These are phyloP conservation scores for Elgaria multicarinata DNA, from an alignment of 2,113 vertebrate species.

Conservation along the genomic window DNA sequence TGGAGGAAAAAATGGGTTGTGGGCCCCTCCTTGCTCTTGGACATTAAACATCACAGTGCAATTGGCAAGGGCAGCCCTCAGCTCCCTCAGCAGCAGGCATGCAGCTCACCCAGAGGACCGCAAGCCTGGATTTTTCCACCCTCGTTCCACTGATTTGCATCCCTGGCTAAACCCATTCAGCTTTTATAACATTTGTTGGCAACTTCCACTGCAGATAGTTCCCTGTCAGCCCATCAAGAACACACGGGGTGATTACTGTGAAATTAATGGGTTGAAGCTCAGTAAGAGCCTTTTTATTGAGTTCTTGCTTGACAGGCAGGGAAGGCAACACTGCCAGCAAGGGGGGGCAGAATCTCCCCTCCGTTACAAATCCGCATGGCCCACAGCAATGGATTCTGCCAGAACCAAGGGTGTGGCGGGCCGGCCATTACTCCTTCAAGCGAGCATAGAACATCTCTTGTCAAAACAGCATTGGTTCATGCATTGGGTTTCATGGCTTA, in stretches of 20 bases:
- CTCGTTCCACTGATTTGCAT: neutral
- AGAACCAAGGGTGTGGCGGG: rapidly evolving
- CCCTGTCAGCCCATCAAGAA: conserved; percentile 68
- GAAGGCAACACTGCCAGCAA: conserved; percentile 44
- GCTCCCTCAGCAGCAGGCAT: neutral
- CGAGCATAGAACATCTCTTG: no score
- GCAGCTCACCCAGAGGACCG: rapidly evolving
- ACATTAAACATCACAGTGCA: conserved; percentile 5
- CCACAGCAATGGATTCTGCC: neutral
- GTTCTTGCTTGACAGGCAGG: conserved; percentile 60
- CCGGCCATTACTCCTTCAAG: rapidly evolving
- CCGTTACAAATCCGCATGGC: neutral
- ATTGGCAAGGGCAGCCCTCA: neutral
- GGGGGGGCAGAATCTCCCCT: conserved; percentile 35
- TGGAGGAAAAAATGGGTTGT: neutral
- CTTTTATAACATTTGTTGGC: conserved; percentile 65
- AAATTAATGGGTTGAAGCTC: conserved; percentile 75
- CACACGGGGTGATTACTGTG: conserved; percentile 74
- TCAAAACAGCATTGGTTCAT: neutral
- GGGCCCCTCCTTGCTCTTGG: neutral
- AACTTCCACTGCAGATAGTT: conserved; percentile 74
- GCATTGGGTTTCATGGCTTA: neutral
- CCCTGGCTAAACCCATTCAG: conserved; percentile 48
- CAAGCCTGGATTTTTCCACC: neutral
- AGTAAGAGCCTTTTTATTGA: conserved; percentile 73